These are phyloP conservation scores for Trachops cirrhosus DNA, from an alignment of 2,797 vertebrate species.

Conservation along the genomic window DNA sequence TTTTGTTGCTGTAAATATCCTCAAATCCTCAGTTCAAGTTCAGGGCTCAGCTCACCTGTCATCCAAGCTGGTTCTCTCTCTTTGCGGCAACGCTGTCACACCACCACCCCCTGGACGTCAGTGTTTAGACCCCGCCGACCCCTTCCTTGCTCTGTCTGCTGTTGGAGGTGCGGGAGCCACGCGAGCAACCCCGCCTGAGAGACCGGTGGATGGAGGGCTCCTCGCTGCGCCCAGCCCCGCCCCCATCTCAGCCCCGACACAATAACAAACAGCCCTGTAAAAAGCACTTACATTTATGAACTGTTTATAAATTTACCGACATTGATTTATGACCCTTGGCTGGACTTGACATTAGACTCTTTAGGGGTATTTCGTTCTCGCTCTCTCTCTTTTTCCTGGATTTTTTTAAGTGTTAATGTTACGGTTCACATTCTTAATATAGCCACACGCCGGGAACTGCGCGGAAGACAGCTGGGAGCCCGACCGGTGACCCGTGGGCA, in stretches of 20 bases:
- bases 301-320: conserved; percentile 86
- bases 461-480: conserved; percentile 64
- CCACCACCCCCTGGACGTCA: background rate
- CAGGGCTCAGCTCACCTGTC: background rate
- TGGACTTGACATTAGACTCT: conserved; percentile 80
- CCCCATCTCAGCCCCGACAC: conserved; percentile 69
- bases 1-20: background rate
- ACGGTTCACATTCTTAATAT: conserved; percentile 77
- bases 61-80: background rate
- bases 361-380: conserved; percentile 67
- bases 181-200: background rate
- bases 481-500: conserved; percentile 37
- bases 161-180: background rate
- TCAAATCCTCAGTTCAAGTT: background rate
- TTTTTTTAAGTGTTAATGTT: conserved; percentile 80
- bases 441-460: conserved; percentile 66
- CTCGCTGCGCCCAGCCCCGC: conserved; percentile 57
- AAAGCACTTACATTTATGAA: conserved; percentile 86
- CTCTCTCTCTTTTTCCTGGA: conserved; percentile 64
- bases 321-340: conserved; percentile 84
- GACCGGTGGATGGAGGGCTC: conserved; percentile 42
- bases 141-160: background rate
- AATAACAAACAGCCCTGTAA: conserved; percentile 84
- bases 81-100: rapidly evolving
- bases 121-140: background rate